Evolutionary conservation across 2,797 vertebrate genomes (phyloP).

Genomic region (Smutsia gigantea): DNA sequence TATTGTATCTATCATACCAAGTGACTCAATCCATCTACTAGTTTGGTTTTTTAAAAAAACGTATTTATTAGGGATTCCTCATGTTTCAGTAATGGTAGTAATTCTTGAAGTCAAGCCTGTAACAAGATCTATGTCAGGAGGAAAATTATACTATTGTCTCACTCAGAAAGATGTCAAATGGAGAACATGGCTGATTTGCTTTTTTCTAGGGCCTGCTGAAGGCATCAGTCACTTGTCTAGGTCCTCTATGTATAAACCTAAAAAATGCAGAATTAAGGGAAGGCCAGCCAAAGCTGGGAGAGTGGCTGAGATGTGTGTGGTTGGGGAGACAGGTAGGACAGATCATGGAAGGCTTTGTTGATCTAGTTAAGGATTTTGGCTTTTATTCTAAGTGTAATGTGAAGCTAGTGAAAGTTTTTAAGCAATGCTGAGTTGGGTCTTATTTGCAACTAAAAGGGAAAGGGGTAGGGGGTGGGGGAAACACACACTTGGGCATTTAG

Average conservation of each 20-base stretch:
- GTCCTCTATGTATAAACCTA: neutral
- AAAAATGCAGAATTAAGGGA: neutral
- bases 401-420: neutral
- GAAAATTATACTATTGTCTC: conserved; percentile 9
- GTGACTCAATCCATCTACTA: neutral
- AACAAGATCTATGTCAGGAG: conserved; percentile 14
- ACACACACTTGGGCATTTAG: neutral
- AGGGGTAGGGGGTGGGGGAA: neutral
- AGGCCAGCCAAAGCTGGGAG: neutral
- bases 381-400: neutral
- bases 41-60: neutral
- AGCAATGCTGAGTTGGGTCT: neutral
- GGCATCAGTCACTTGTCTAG: neutral
- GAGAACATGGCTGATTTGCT: neutral
- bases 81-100: conserved; percentile 9
- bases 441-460: neutral
- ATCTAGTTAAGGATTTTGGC: neutral
- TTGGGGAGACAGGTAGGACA: neutral
- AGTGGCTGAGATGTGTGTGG: neutral
- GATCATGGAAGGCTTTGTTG: neutral
- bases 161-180: neutral
- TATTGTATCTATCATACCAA: neutral
- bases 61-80: neutral
- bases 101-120: neutral
- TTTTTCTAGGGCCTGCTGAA: neutral